phyloP scores from a whole-genome alignment of 2,888 invertebrate species.

The Epinotia ramella region DNA sequence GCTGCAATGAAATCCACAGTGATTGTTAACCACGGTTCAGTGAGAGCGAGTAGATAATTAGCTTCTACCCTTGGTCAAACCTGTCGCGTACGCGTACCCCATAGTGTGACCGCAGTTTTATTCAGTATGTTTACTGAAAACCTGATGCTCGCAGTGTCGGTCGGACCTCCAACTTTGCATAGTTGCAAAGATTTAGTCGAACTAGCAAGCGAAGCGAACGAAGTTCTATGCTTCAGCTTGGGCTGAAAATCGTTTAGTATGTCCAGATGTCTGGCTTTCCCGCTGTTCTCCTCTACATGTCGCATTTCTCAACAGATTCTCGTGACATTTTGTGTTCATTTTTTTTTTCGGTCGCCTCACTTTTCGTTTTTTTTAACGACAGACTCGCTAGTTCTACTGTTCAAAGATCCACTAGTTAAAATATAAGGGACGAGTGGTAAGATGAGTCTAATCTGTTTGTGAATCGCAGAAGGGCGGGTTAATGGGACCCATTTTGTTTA shows the following conservation, averaged over 20 bases:
- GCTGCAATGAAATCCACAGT: not conserved
- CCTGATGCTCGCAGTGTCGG: not conserved
- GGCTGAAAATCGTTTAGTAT: too few species aligned
- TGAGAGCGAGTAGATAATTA: not conserved
- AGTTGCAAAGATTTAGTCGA: not conserved
- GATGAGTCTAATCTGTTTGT: not conserved
- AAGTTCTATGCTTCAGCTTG: too few species aligned
- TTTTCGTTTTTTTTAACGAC: too few species aligned
- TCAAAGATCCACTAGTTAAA: not conserved
- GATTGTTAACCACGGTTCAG: not conserved
- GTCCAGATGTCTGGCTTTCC: too few species aligned
- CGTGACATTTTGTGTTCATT: too few species aligned
- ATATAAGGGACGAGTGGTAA: not conserved
- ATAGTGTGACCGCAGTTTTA: conserved; percentile 5
- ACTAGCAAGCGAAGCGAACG: too few species aligned
- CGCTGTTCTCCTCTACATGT: too few species aligned
- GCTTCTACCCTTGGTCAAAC: not conserved
- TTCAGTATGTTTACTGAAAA: not conserved
- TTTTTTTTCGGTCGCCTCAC: too few species aligned
- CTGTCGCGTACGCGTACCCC: conserved; percentile 15
- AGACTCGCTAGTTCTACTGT: too few species aligned
- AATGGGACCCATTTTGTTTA: conserved; percentile 32
- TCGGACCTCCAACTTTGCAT: not conserved
- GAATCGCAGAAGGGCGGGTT: not conserved
- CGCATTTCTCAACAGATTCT: not conserved